These are phyloP conservation scores for Apantesis nais DNA, from an alignment of 2,888 invertebrate species.

Conservation along the genomic window DNA sequence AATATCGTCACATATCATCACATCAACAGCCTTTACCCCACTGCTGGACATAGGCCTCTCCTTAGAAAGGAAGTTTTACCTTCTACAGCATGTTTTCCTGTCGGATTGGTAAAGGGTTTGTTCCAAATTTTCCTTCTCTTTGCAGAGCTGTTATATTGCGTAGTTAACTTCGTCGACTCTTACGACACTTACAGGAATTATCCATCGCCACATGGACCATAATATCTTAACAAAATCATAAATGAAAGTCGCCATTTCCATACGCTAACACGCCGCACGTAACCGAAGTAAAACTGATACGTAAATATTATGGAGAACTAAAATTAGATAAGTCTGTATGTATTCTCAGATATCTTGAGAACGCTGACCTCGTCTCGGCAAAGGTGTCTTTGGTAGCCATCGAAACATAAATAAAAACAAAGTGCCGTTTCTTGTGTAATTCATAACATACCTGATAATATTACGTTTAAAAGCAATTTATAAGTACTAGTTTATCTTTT, in stretches of 20 bases:
- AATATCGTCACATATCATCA: no score
- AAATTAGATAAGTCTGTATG: slow-evolving; percentile 8
- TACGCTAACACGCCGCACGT: not conserved
- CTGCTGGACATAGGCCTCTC: no score
- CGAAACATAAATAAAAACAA: slow-evolving; percentile 10
- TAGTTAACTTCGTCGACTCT: no score
- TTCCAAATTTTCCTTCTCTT: no score
- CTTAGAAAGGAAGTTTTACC: no score
- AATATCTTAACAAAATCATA: not conserved
- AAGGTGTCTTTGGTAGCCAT: not conserved
- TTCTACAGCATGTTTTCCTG: no score
- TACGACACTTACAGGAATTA: no score
- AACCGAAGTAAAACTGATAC: not conserved
- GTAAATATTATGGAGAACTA: slow-evolving; percentile 12
- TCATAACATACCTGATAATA: not conserved
- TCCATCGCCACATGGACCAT: no score
- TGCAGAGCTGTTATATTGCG: no score
- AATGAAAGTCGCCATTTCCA: not conserved
- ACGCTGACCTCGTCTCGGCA: slow-evolving; percentile 18
- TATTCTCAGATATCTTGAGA: not conserved
- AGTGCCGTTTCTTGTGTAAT: slow-evolving; percentile 8
- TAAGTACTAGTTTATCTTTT: not conserved
- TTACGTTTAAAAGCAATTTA: not conserved
- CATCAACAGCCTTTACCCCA: no score
- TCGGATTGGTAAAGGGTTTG: no score